A percentile compares a stretch with the other conserved stretches of the same genome.
Conservation (phyloP, 2,888 invertebrate genomes). For the Agrilus mali region DNA sequence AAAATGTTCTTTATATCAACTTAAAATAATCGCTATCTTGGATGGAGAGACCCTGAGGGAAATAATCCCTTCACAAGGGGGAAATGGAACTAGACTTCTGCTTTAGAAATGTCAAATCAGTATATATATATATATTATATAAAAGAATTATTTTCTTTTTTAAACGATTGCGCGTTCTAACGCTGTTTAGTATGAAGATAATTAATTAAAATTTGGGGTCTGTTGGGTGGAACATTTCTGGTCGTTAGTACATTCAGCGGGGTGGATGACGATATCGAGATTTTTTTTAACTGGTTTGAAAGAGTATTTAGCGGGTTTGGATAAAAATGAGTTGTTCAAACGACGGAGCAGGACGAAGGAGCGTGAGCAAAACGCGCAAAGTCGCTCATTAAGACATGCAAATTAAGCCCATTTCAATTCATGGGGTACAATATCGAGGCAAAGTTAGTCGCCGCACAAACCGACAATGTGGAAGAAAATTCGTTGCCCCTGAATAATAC, state of each 20-base stretch:
- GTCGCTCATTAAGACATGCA: slow-evolving; percentile 34
- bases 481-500: too few species aligned
- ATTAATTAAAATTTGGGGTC: too few species aligned
- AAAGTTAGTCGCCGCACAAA: too few species aligned
- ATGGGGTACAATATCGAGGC: slow-evolving; percentile 17
- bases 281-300: slow-evolving; percentile 1
- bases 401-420: slow-evolving; percentile 33
- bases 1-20: slow-evolving; percentile 33
- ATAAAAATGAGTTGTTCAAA: slow-evolving; percentile 28
- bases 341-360: slow-evolving; percentile 22
- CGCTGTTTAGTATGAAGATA: too few species aligned
- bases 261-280: not conserved
- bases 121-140: not conserved
- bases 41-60: slow-evolving; percentile 33
- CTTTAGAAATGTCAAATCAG: too few species aligned
- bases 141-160: too few species aligned
- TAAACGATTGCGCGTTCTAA: too few species aligned
- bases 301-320: slow-evolving; percentile 20
- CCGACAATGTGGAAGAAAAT: too few species aligned
- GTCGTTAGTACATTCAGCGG: too few species aligned
- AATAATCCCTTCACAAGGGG: slow-evolving; percentile 22
- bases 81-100: too few species aligned
- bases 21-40: slow-evolving; percentile 32
- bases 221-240: too few species aligned
- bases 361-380: slow-evolving; percentile 29